Evolutionary conservation across 2,888 invertebrate genomes (phyloP), one percentile per base, ranked within the genome.

Genomic region (Trypoxylon attenuatum): DNA sequence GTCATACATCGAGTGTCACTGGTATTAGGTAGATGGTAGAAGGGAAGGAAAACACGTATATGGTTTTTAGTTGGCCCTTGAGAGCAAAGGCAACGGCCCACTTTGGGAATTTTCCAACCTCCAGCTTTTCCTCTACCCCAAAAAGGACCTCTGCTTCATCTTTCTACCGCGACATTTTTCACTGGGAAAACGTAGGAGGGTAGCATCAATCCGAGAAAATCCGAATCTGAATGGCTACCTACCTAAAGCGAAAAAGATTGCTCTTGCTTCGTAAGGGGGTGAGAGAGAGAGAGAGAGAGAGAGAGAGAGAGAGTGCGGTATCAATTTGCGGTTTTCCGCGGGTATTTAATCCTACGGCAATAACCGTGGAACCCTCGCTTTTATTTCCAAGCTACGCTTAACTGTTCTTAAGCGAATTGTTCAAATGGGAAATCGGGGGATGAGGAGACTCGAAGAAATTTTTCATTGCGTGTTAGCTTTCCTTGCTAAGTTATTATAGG

Each of bases 1-100:
- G 76, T 79, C 81, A 79, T 75, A 72, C 67, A 78, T 80, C 80
- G 78, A 69, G 78, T 72, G 69, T 73, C 73, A 73, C 72, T 39
- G 23, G 52, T n/a, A n/a, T n/a, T n/a, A n/a, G n/a, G n/a, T n/a
- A n/a, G n/a, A n/a, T n/a, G n/a, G n/a, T n/a, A n/a, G 22, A 59
- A 58, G 16, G 52, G 21, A 53, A 42, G 39, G 38, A 49, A 52
- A 47, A 63, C 56, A 57, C n/a, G 56, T 56, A 61, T 61, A 66
- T 53, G 54, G 68, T 66, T 68, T 68, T 56, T 45, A 61, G 61
- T 15, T 54, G 46, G 60, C 66, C 50, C 68, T n/a, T n/a, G 22
- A 33, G 57, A 45, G 68, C 65, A 41, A 25, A 25, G 21, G 41
- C 38, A 45, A 21, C n/a, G n/a, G n/a, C n/a, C n/a, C n/a, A n/a